Percentiles rank a stretch among this genome's conserved stretches.
Evolutionary conservation across 2,113 vertebrate genomes (phyloP).

Genomic region (Carettochelys insculpta): DNA sequence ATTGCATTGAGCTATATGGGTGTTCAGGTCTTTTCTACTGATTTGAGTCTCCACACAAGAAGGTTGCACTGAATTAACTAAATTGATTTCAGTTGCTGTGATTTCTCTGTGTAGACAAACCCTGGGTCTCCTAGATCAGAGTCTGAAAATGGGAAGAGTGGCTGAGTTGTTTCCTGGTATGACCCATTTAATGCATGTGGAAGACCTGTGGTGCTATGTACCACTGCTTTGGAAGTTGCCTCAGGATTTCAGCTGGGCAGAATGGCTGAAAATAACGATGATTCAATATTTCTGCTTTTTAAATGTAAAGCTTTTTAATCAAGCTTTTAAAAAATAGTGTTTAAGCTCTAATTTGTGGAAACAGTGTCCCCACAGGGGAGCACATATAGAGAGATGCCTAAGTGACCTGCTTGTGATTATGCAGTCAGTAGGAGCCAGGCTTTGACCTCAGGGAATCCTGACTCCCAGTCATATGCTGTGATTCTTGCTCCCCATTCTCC

Average conservation of each 20-base stretch:
- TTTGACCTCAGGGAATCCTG: background rate
- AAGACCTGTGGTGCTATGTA: accelerated
- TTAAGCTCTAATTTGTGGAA: background rate
- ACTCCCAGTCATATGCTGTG: background rate
- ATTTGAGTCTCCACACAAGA: background rate
- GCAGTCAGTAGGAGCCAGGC: background rate
- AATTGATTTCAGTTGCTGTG: background rate
- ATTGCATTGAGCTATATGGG: background rate
- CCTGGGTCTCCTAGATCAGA: background rate
- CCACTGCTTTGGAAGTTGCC: too few relatives aligned
- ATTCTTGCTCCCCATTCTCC: background rate
- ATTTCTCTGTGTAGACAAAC: background rate
- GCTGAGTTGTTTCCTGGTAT: accelerated
- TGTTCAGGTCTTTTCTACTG: background rate
- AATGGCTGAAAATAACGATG: background rate
- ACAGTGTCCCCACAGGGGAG: too few relatives aligned
- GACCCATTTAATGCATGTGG: accelerated
- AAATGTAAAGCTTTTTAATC: background rate
- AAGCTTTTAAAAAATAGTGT: background rate
- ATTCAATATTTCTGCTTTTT: too few relatives aligned
- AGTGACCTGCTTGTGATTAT: background rate
- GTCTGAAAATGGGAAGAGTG: background rate
- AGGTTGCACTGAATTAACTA: background rate
- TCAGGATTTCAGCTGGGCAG: background rate
- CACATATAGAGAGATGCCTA: too few relatives aligned